A percentile compares a stretch with the other conserved stretches of the same genome.
Conservation (phyloP, 1,140 invertebrate species). For the Eciton burchellii region DNA sequence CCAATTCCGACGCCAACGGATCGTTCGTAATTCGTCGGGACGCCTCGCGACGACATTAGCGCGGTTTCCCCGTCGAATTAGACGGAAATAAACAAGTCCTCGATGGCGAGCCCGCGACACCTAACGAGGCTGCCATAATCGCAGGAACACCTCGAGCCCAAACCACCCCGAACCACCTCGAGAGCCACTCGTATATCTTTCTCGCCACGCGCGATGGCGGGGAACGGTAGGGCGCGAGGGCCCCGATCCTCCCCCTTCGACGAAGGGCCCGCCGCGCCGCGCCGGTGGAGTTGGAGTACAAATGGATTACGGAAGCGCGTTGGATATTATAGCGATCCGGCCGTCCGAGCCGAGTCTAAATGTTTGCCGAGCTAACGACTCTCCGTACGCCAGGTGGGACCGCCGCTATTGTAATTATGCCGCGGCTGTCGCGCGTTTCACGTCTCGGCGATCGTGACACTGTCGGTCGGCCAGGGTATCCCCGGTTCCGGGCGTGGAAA, state of each 20-base stretch:
- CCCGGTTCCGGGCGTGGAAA: constrained; percentile 4
- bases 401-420: constrained; percentile 79
- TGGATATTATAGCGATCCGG: constrained; percentile 78
- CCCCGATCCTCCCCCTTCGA: constrained; percentile 30
- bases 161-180: constrained; percentile 46
- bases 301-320: constrained; percentile 78
- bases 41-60: constrained; percentile 28
- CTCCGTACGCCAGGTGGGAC: constrained; percentile 77
- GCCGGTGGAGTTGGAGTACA: constrained; percentile 70
- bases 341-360: constrained; percentile 75
- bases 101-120: constrained; percentile 70
- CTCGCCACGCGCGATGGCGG: background rate
- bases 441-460: constrained; percentile 42
- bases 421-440: constrained; percentile 69
- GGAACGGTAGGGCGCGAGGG: constrained; percentile 4
- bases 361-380: constrained; percentile 81
- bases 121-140: constrained; percentile 79
- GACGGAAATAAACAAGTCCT: constrained; percentile 72
- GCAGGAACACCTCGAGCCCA: constrained; percentile 71
- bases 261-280: constrained; percentile 32
- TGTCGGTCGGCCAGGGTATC: constrained; percentile 27
- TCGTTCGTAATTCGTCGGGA: constrained; percentile 19
- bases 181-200: constrained; percentile 35
- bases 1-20: constrained; percentile 13
- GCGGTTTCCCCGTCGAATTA: constrained; percentile 69